Evolutionary conservation across 2,888 invertebrate species (phyloP).

Genomic region (Cordilura impudica): DNA sequence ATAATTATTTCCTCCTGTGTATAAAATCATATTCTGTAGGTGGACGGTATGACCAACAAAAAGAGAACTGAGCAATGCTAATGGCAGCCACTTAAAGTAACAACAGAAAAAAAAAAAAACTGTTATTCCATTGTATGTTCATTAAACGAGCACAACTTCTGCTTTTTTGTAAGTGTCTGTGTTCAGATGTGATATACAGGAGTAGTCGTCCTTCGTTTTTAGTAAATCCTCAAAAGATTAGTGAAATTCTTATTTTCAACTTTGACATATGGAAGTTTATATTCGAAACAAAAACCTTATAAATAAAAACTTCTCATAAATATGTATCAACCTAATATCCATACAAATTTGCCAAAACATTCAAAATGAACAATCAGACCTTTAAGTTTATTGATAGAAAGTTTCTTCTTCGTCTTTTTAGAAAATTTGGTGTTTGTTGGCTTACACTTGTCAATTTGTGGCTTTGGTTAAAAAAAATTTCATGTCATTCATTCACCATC

Average conservation of each 20-base stretch:
- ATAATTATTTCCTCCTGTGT: no score
- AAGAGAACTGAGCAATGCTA: neutral
- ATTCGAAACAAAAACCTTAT: no score
- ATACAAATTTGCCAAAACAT: neutral
- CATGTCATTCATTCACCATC: conserved; percentile 53
- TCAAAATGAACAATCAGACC: neutral
- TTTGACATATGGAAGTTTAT: no score
- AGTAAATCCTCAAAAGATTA: neutral
- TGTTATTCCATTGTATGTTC: conserved; percentile 39
- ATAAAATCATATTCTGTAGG: neutral
- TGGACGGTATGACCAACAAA: neutral
- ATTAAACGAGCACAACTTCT: conserved; percentile 3
- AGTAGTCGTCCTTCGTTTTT: neutral
- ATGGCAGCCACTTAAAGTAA: conserved; percentile 38
- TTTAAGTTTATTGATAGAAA: neutral
- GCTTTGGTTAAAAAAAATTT: conserved; percentile 64
- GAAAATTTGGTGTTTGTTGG: conserved; percentile 46
- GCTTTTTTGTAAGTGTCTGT: neutral
- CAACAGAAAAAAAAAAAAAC: conserved; percentile 5
- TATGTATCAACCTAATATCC: neutral
- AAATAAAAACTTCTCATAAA: no score
- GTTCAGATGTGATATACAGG: neutral
- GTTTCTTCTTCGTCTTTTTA: neutral
- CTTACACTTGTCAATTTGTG: conserved; percentile 68
- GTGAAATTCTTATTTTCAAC: no score